Evolutionary conservation across 2,888 invertebrate species (phyloP).

Genomic region (Toxonevra muliebris): DNA sequence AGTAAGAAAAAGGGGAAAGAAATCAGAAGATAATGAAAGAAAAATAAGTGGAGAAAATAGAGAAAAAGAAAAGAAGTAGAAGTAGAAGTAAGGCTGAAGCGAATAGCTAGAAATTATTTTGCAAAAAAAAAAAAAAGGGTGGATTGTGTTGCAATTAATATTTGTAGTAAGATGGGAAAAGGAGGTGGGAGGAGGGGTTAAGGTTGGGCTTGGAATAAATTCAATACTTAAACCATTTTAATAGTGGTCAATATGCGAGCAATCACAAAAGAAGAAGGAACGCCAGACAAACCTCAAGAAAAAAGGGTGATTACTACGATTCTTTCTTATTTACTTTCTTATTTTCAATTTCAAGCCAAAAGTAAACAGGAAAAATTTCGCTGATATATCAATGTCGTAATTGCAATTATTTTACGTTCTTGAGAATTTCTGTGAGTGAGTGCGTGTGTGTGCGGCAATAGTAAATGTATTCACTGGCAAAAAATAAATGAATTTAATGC

Average conservation of each 20-base stretch:
- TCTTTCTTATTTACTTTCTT: neutral
- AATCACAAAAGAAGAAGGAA: neutral
- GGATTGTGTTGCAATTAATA: neutral
- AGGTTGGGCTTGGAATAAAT: conserved; percentile 1
- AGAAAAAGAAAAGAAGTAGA: neutral
- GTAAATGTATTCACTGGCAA: too few relatives aligned
- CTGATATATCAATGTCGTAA: conserved; percentile 24
- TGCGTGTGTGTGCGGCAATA: neutral
- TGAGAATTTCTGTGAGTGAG: neutral
- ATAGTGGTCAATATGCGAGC: conserved; percentile 23
- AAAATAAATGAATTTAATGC: too few relatives aligned
- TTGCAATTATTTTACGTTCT: conserved; percentile 20
- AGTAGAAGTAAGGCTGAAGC: conserved; percentile 7
- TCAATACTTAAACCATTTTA: conserved; percentile 30
- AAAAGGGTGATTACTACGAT: conserved; percentile 6
- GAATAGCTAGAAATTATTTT: conserved; percentile 17
- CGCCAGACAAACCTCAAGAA: too few relatives aligned
- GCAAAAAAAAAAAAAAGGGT: conserved; percentile 20
- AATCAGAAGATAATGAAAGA: too few relatives aligned
- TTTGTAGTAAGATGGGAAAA: neutral
- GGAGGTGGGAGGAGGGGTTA: neutral
- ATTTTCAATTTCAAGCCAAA: neutral
- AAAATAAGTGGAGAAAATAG: too few relatives aligned
- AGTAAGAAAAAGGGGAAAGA: too few relatives aligned
- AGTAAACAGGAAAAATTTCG: neutral